Percentiles rank a stretch among this genome's conserved stretches.
These are phyloP conservation scores for Willowsia nigromaculata DNA, from an alignment of 2,888 invertebrate species.

Conservation along the genomic window DNA sequence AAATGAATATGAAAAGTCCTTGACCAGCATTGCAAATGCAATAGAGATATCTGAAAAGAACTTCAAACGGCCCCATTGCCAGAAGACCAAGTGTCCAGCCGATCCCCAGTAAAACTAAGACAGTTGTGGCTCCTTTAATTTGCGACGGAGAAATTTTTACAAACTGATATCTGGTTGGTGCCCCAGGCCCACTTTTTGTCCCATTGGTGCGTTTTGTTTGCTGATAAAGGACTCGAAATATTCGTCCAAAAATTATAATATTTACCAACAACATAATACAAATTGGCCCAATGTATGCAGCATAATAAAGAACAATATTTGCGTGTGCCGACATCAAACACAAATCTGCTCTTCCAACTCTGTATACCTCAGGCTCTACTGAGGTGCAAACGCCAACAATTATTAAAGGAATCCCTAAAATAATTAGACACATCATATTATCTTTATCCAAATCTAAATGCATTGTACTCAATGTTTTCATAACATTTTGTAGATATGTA, in stretches of 20 bases:
- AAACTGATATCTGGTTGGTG: slow-evolving; percentile 21
- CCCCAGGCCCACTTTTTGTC: neutral
- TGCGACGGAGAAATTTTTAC: slow-evolving; percentile 75
- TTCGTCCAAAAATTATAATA: slow-evolving; percentile 80
- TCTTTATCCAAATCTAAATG: too few species aligned
- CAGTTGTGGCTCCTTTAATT: slow-evolving; percentile 77
- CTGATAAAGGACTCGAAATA: slow-evolving; percentile 80
- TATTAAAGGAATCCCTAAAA: slow-evolving; percentile 80
- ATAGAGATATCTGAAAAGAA: slow-evolving; percentile 75
- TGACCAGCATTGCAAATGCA: slow-evolving; percentile 77
- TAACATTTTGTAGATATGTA: neutral
- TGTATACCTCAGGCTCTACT: slow-evolving; percentile 80
- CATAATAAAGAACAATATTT: slow-evolving; percentile 80
- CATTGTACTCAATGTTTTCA: too few species aligned
- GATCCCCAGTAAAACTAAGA: slow-evolving; percentile 76
- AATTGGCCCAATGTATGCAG: slow-evolving; percentile 81
- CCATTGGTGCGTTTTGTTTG: slow-evolving; percentile 75
- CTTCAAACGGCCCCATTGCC: slow-evolving; percentile 77
- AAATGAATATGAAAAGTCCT: slow-evolving; percentile 77
- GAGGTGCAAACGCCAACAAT: slow-evolving; percentile 80
- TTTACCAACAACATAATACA: slow-evolving; percentile 80
- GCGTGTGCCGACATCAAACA: slow-evolving; percentile 81
- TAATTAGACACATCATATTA: too few species aligned
- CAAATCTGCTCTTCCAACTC: slow-evolving; percentile 79
- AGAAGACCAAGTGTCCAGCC: slow-evolving; percentile 77